Evolutionary conservation across 2,888 invertebrate genomes (phyloP).

Genomic region (Amaurobius ferox): DNA sequence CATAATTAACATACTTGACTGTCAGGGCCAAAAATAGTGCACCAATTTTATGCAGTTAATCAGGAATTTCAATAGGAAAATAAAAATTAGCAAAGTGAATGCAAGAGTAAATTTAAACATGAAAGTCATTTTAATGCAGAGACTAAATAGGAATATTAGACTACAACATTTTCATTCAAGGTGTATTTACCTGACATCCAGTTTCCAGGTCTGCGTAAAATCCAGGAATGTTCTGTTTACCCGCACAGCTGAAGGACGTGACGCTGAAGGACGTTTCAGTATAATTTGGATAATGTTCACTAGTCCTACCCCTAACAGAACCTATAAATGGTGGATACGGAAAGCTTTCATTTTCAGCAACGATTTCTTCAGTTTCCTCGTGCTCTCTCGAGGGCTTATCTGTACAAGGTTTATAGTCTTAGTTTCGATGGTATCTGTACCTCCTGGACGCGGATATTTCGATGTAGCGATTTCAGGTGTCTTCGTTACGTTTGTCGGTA

Average conservation of each 20-base stretch:
- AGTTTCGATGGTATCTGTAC: too few relatives aligned
- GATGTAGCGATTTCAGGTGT: background rate
- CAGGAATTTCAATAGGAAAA: too few relatives aligned
- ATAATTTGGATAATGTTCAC: slow-evolving; percentile 71
- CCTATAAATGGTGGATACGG: slow-evolving; percentile 11
- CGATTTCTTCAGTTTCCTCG: slow-evolving; percentile 18
- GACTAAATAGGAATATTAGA: too few relatives aligned
- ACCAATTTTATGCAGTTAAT: too few relatives aligned
- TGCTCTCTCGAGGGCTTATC: background rate
- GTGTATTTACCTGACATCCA: slow-evolving; percentile 72
- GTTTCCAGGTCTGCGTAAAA: slow-evolving; percentile 94
- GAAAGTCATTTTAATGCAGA: too few relatives aligned
- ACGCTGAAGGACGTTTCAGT: slow-evolving; percentile 82
- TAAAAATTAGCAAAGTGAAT: too few relatives aligned
- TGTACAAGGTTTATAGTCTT: background rate
- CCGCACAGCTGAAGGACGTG: slow-evolving; percentile 87
- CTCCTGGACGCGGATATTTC: background rate
- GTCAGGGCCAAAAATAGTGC: too few relatives aligned
- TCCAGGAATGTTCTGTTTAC: slow-evolving; percentile 87
- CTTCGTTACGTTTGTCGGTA: background rate
- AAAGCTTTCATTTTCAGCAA: slow-evolving; percentile 3
- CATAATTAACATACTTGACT: too few relatives aligned
- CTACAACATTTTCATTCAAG: background rate
- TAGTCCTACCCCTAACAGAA: slow-evolving; percentile 71
- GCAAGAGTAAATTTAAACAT: too few relatives aligned